A percentile compares a stretch with the other conserved stretches of the same genome.
These are phyloP conservation scores for Scortum barcoo DNA, from an alignment of 2,113 vertebrate genomes.

Conservation along the genomic window DNA sequence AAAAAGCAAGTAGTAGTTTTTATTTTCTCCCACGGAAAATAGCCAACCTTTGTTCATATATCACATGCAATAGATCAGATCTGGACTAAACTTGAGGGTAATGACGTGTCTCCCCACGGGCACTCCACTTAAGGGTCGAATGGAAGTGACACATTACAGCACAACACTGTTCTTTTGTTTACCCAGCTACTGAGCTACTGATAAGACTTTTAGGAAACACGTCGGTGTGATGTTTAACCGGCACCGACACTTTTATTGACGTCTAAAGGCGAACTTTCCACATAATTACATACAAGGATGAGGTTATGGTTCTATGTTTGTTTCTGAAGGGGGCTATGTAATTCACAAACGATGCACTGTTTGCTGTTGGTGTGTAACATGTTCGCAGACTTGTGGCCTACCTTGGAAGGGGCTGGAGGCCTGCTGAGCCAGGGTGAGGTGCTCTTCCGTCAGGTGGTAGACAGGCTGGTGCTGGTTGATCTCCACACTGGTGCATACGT, in stretches of 20 bases:
- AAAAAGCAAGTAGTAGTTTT: neutral
- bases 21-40: neutral
- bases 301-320: neutral
- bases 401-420: conserved; percentile 97
- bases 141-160: conserved; percentile 12
- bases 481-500: conserved; percentile 99
- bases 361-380: neutral
- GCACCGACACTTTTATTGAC: neutral
- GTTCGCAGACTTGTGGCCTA: conserved; percentile 53
- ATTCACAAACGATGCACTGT: conserved; percentile 4
- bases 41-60: neutral
- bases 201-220: neutral
- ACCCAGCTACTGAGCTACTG: neutral
- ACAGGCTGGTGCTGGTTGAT: conserved; percentile 99
- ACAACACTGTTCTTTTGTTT: conserved; percentile 13
- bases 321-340: neutral
- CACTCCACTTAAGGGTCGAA: neutral
- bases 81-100: neutral
- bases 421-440: conserved; percentile 95
- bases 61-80: neutral
- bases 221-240: neutral
- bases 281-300: neutral
- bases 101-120: neutral
- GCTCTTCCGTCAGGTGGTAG: conserved; percentile 96
- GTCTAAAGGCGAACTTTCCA: neutral